Base-by-base conservation (phyloP, 2,113 vertebrate genomes). In the Limnothrissa miodon region DNA sequence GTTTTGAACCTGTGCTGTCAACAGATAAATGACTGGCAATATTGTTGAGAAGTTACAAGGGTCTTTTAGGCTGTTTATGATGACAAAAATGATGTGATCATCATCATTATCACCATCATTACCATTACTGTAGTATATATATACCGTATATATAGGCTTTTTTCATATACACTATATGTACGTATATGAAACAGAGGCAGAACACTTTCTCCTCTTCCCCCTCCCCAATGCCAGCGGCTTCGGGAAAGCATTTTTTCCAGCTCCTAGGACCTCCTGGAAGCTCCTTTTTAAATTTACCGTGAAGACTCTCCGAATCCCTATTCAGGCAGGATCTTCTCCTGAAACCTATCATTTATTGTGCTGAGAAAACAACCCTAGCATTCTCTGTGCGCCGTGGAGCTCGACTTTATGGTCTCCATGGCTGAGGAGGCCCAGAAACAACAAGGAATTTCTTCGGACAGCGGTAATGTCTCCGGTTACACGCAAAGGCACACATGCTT, bases 1-100 rank as follows among this genome's bases (percentile, higher is more conserved):
- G 96, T 97, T 96, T 96, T 95, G 96, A 98, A 98, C 97, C 97
- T 96, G 96, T 95, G 92, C 95, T 95, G 96, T 96, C 96, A 97
- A 97, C 95, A 95, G 95, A 96, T 94, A 96, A 96, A 97, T 96
- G 96, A 96, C 93, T 93, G 94, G 94, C 94, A 95, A 96, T 97
- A 97, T 96, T 94, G 93, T 95, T 90, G 95, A 92, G 92, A 94
- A 95, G 93, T 96, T 95, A 91, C 95, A 95, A 94, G 95, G 95
- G 95, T 94, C 95, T 94, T 93, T 91, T 91, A 88, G 92, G 95
- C 93, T 94, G 90, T 88, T 89, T 90, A 91, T 91, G 90, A 89
- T 90, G 94, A 94, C 94, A 95, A 2, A 59, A 36, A 17, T 29
- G 29, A 7, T 95, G 95, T 93, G 94, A 94, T 92, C 45, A 70